phyloP scores from a whole-genome alignment of 2,888 invertebrate genomes.

The Fragum sueziense region DNA sequence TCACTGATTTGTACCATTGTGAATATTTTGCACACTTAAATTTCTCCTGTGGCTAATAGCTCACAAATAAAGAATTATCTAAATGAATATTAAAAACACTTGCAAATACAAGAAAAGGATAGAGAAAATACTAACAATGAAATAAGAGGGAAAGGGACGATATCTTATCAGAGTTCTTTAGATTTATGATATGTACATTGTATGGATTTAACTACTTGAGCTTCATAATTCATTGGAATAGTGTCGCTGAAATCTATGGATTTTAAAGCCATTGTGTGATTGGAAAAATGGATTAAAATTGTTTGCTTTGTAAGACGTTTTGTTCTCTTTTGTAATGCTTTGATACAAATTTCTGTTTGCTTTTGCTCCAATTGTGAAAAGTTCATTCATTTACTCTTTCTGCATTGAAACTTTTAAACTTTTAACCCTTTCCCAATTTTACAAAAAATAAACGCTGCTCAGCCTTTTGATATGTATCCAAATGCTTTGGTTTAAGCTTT shows the following conservation, averaged over 20 bases:
- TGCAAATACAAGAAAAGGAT: no score
- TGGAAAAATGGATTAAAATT: neutral
- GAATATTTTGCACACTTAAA: no score
- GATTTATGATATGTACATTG: neutral
- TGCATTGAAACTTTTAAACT: no score
- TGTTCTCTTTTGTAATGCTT: neutral
- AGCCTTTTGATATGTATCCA: no score
- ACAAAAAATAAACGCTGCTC: no score
- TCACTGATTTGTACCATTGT: no score
- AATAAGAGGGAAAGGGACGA: neutral
- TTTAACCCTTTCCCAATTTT: no score
- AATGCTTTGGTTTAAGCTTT: no score
- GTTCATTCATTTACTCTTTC: neutral
- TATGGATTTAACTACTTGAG: neutral
- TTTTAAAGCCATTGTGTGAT: neutral
- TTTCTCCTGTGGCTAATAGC: no score
- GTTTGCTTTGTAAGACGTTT: neutral
- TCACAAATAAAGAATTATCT: no score
- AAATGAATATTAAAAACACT: no score
- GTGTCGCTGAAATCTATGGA: neutral
- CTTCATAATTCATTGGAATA: neutral
- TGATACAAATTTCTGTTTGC: neutral
- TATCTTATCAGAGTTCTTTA: neutral
- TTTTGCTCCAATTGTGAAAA: neutral
- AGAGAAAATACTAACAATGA: neutral